Conservation (phyloP, 2,888 invertebrate genomes). For the Trachelus troglodyta region DNA sequence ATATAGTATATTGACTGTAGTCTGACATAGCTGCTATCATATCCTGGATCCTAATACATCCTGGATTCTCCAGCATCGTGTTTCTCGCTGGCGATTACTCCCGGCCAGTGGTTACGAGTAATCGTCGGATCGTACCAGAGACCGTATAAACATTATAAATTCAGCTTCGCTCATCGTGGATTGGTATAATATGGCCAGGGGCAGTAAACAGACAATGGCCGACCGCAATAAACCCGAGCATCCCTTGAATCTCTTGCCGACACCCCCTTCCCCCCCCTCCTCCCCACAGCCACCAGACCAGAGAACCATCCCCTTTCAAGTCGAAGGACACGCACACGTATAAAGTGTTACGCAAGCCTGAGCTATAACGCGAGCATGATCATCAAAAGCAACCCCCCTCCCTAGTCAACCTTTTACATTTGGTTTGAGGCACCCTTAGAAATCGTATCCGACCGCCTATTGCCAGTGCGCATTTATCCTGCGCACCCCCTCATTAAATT, state of each 20-base stretch:
- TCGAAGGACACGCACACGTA: background rate
- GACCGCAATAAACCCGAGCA: constrained; percentile 23
- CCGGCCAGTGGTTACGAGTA: background rate
- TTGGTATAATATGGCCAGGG: constrained; percentile 20
- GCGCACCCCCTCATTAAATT: background rate
- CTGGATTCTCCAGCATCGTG: background rate
- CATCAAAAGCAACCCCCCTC: too few species aligned
- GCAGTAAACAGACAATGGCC: constrained; percentile 21
- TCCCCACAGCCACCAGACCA: background rate
- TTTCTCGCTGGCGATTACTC: background rate
- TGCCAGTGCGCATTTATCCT: too few species aligned
- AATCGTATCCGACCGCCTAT: background rate
- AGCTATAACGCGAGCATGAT: too few species aligned
- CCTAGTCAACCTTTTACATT: background rate
- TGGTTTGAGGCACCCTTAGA: background rate
- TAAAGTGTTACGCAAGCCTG: background rate
- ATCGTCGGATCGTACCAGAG: background rate
- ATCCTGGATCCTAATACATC: background rate
- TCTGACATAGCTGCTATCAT: background rate
- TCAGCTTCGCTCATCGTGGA: background rate
- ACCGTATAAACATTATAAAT: constrained; percentile 1
- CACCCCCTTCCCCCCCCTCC: background rate
- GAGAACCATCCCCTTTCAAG: background rate
- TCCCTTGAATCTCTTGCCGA: constrained; percentile 4
- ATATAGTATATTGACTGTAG: background rate